phyloP scores from a whole-genome alignment of 2,113 vertebrate species.

The Triplophysa tibetana region DNA sequence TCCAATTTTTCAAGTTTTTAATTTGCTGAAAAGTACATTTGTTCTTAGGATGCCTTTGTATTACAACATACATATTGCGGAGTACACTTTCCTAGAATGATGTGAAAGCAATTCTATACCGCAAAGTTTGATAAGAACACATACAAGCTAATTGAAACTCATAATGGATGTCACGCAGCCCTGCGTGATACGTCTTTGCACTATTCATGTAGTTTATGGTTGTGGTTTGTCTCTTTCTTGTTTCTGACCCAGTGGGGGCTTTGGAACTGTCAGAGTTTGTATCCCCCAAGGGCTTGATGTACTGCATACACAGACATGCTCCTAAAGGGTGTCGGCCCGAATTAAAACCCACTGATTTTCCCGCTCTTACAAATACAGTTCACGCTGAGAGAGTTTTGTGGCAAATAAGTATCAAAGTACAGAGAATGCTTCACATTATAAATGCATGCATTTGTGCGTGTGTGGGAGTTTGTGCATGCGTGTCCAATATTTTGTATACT shows the following conservation, averaged over 20 bases:
- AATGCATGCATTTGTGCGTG: not conserved
- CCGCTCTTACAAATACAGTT: not conserved
- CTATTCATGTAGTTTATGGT: not conserved
- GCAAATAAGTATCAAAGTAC: not conserved
- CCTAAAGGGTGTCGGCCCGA: conserved; percentile 38
- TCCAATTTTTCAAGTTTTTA: not conserved
- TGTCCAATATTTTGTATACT: not conserved
- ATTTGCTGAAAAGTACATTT: not conserved
- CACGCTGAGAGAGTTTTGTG: not conserved
- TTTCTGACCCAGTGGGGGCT: conserved; percentile 14
- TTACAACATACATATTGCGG: not conserved
- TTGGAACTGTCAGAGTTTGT: conserved; percentile 25
- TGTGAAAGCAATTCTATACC: not conserved
- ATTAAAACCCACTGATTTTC: conserved; percentile 29
- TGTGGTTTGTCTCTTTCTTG: conserved; percentile 21
- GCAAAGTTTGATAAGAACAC: conserved; percentile 13
- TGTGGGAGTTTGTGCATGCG: not conserved
- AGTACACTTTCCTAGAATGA: not conserved
- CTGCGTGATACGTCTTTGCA: not conserved
- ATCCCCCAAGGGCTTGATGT: conserved; percentile 20
- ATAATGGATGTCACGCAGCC: conserved; percentile 15
- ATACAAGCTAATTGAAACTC: conserved; percentile 14
- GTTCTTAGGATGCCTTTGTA: not conserved
- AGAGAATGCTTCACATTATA: not conserved
- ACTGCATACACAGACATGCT: conserved; percentile 27